Base-by-base conservation (phyloP, 2,888 invertebrate genomes). In the Dascillus cervinus region DNA sequence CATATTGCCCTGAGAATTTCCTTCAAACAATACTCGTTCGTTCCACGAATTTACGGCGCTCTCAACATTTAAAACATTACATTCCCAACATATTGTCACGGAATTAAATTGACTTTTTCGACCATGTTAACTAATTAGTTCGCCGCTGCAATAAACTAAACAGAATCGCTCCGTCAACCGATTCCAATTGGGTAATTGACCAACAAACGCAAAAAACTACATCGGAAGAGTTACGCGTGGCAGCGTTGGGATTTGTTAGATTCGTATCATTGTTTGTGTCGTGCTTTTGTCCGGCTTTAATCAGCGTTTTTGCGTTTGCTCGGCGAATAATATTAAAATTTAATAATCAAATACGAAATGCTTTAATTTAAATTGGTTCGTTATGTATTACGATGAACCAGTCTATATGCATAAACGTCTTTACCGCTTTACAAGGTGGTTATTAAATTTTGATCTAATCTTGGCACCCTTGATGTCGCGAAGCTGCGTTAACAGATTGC, bases 401-500 rank as follows among this genome's bases (percentile, higher is more conserved):
- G 50, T 56, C 54, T 56, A 53, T 56, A 56, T 58, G 53, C 56
- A 56, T 54, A 55, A 56, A 54, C 50, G 52, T 48, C 49, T 52
- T 44, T 43, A 37, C 50, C 44, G 39, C 48, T 50, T 52, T 49
- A 48, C 51, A 49, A 52, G 50, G 47, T 41, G 46, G 49, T 47
- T 52, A 50, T 58, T 55, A 53, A 53, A 56, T 49, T 56, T 55
- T 53, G 48, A 53, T 53, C 47, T 47, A 51, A 49, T 50, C 49
- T 47, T 46, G 42, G 35, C 44, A 48, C 41, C 49, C 48, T 47
- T 43, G 46, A 49, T 47, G 48, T 50, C 49, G 39, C 44, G 35
- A 44, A 45, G 41, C 41, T 45, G 43, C 39, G 41, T 48, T 55
- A 53, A 52, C 51, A 50, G 52, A 53, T 55, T 50, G 48, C 44